Evolutionary conservation across 2,113 vertebrate genomes (phyloP).

Genomic region (Tenebrosternarchus preto): DNA sequence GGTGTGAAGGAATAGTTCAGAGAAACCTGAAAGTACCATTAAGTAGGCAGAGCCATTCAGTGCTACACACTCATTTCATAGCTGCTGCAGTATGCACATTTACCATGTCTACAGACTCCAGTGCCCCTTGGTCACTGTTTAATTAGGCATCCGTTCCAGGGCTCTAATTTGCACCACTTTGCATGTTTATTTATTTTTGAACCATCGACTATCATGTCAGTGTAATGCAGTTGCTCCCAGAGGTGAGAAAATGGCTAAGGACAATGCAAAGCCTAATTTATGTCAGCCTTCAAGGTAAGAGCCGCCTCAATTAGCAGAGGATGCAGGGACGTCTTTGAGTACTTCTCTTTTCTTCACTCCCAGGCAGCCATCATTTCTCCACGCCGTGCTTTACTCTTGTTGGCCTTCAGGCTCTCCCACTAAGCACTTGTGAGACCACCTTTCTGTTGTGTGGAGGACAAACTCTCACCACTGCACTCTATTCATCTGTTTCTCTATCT

Average conservation of each 20-base stretch:
- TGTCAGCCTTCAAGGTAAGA: not conserved
- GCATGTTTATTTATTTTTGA: constrained; percentile 17
- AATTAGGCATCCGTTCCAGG: constrained; percentile 39
- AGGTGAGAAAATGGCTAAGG: not conserved
- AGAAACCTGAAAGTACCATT: not conserved
- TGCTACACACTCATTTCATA: not conserved
- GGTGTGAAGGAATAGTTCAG: constrained; percentile 3
- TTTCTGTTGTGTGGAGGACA: constrained; percentile 24
- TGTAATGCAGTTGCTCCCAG: constrained; percentile 4
- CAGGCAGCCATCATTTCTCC: not conserved
- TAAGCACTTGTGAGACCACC: constrained; percentile 1
- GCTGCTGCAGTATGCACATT: constrained; percentile 8
- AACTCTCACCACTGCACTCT: constrained; percentile 2
- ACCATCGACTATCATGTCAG: not conserved
- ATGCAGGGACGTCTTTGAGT: not conserved
- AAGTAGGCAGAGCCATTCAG: constrained; percentile 20
- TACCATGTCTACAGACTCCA: constrained; percentile 17
- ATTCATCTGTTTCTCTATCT: not conserved
- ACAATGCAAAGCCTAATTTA: constrained; percentile 25
- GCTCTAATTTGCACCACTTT: constrained; percentile 23
- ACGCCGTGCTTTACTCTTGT: not conserved
- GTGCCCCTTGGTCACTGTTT: constrained; percentile 28
- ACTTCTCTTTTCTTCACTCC: not conserved
- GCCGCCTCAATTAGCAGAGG: constrained; percentile 16
- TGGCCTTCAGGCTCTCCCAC: constrained; percentile 18